A percentile compares a stretch with the other conserved stretches of the same genome.
Evolutionary conservation across 2,113 vertebrate species (phyloP).

Genomic region (Rhodinocichla rosea): DNA sequence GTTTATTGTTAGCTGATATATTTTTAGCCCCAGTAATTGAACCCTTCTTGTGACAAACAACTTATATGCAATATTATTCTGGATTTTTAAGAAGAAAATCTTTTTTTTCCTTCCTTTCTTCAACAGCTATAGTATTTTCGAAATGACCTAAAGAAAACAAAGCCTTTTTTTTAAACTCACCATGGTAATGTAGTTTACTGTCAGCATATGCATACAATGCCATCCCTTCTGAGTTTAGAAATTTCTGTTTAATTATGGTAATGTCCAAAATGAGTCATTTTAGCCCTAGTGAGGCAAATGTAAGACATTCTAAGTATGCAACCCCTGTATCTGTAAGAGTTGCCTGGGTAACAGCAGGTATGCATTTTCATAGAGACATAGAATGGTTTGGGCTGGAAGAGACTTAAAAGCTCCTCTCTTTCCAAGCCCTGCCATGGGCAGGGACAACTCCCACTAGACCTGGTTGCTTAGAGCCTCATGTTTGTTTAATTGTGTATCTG

Average conservation of each 20-base stretch:
- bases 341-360: constrained; percentile 3
- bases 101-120: neutral
- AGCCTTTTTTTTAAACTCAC: neutral
- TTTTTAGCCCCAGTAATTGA: neutral
- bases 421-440: neutral
- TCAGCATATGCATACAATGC: neutral
- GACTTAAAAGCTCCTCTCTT: neutral
- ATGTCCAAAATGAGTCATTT: neutral
- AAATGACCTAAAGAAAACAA: neutral
- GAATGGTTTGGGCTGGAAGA: neutral
- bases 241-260: neutral
- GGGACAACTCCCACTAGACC: neutral
- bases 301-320: neutral
- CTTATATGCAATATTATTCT: neutral
- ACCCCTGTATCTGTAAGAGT: neutral
- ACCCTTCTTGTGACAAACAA: neutral
- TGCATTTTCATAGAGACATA: neutral
- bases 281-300: neutral
- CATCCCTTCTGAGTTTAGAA: neutral
- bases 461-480: neutral
- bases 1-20: neutral
- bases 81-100: neutral
- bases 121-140: neutral
- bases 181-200: neutral
- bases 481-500: neutral